phyloP scores from a whole-genome alignment of 2,113 vertebrate species.

The Oncorhynchus mykiss region DNA sequence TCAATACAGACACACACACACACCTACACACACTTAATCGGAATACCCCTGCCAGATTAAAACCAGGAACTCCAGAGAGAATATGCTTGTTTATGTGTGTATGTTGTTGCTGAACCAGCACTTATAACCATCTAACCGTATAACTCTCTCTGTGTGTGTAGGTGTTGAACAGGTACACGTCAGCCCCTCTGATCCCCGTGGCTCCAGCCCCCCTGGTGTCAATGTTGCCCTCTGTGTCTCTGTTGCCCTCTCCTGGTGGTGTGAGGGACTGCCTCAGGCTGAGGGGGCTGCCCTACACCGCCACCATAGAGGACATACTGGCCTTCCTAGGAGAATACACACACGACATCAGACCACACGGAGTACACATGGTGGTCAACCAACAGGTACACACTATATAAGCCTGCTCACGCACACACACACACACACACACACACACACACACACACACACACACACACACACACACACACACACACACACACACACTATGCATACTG shows the following conservation, averaged over 20 bases:
- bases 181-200: constrained; percentile 85
- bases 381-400: constrained; percentile 73
- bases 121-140: not conserved
- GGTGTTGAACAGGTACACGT: constrained; percentile 93
- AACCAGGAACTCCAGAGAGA: too few relatives aligned
- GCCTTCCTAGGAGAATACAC: constrained; percentile 92
- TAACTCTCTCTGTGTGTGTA: constrained; percentile 47
- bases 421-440: too few relatives aligned
- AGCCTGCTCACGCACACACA: not conserved
- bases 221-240: constrained; percentile 80
- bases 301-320: constrained; percentile 91
- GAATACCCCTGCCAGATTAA: too few relatives aligned
- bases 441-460: not conserved
- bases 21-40: not conserved
- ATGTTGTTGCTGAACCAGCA: not conserved
- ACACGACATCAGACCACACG: constrained; percentile 88
- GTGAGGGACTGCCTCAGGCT: constrained; percentile 89
- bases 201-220: constrained; percentile 82
- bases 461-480: not conserved
- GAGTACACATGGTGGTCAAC: constrained; percentile 97
- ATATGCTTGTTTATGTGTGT: not conserved
- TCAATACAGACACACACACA: not conserved
- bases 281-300: constrained; percentile 90
- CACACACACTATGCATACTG: not conserved
- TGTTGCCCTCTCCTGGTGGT: constrained; percentile 75